A percentile compares a stretch with the other conserved stretches of the same genome.
Evolutionary conservation across 2,888 invertebrate species (phyloP).

Genomic region (Scaptomyza flava): DNA sequence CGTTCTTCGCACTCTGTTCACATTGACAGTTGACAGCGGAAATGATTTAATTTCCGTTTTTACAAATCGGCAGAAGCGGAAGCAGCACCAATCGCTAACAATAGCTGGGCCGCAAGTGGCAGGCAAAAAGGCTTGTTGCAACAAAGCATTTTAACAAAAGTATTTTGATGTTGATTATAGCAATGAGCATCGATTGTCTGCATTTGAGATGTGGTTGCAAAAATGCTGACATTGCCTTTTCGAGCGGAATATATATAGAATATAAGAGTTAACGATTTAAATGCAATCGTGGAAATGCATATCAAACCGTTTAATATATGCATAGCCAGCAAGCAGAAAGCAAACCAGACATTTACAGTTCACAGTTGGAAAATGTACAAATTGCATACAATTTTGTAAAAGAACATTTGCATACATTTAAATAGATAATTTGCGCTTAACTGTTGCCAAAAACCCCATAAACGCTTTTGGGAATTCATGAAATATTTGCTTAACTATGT

Average conservation of each 20-base stretch:
- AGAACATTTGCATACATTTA: background rate
- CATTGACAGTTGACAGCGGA: constrained; percentile 51
- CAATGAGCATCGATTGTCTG: constrained; percentile 27
- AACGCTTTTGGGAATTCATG: constrained; percentile 2
- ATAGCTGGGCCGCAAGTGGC: constrained; percentile 22
- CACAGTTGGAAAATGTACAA: background rate
- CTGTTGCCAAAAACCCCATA: background rate
- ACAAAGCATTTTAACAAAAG: constrained; percentile 10
- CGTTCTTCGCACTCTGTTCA: constrained; percentile 11
- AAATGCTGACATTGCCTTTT: constrained; percentile 20
- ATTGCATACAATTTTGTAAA: background rate
- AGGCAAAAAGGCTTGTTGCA: constrained; percentile 18
- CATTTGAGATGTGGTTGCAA: constrained; percentile 19
- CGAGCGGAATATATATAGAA: constrained; percentile 4
- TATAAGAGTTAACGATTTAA: constrained; percentile 4
- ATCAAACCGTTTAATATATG: no score
- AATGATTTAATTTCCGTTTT: constrained; percentile 74
- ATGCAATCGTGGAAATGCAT: constrained; percentile 9
- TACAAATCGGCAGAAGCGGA: constrained; percentile 15
- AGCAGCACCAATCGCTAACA: background rate
- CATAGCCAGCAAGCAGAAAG: background rate
- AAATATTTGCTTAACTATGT: constrained; percentile 13
- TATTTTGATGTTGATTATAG: constrained; percentile 31
- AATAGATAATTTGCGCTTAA: background rate
- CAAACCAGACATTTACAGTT: background rate